Evolutionary conservation across 2,113 vertebrate genomes (phyloP).

Genomic region (Nibea coibor): DNA sequence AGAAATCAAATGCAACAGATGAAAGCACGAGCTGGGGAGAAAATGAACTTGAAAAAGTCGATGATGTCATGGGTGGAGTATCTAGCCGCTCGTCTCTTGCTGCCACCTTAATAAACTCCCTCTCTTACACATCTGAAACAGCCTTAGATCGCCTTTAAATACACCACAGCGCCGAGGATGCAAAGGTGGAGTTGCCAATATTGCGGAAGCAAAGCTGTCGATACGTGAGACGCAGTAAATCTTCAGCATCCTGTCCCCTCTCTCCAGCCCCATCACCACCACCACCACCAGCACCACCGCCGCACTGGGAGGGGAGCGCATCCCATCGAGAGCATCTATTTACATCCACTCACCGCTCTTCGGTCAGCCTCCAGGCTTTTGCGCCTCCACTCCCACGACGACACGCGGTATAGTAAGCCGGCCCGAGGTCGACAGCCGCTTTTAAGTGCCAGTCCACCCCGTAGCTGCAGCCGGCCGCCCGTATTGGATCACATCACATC

Average conservation of each 20-base stretch:
- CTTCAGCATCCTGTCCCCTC: slow-evolving; percentile 30
- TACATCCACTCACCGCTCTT: slow-evolving; percentile 76
- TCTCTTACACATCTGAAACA: background rate
- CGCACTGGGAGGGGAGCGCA: slow-evolving; percentile 74
- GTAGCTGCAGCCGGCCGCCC: slow-evolving; percentile 66
- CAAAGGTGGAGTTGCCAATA: slow-evolving; percentile 24
- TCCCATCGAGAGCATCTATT: slow-evolving; percentile 70
- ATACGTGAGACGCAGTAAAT: slow-evolving; percentile 61
- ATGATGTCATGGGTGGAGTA: slow-evolving; percentile 82
- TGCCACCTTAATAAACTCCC: slow-evolving; percentile 55
- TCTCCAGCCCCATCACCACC: slow-evolving; percentile 30
- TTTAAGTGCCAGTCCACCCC: slow-evolving; percentile 68
- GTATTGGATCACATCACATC: slow-evolving; percentile 76
- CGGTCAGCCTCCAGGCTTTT: slow-evolving; percentile 58
- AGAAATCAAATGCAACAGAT: slow-evolving; percentile 72
- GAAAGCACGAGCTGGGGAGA: slow-evolving; percentile 48
- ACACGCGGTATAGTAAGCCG: slow-evolving; percentile 38
- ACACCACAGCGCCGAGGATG: background rate
- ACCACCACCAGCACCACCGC: slow-evolving; percentile 33
- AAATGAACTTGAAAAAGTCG: slow-evolving; percentile 78
- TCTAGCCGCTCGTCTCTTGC: slow-evolving; percentile 45
- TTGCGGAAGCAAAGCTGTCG: slow-evolving; percentile 38
- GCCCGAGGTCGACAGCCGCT: slow-evolving; percentile 62
- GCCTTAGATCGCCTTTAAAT: slow-evolving; percentile 19
- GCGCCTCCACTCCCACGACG: slow-evolving; percentile 58